Evolutionary conservation across 2,797 vertebrate species (phyloP).

Genomic region (Sebastes diploproa): DNA sequence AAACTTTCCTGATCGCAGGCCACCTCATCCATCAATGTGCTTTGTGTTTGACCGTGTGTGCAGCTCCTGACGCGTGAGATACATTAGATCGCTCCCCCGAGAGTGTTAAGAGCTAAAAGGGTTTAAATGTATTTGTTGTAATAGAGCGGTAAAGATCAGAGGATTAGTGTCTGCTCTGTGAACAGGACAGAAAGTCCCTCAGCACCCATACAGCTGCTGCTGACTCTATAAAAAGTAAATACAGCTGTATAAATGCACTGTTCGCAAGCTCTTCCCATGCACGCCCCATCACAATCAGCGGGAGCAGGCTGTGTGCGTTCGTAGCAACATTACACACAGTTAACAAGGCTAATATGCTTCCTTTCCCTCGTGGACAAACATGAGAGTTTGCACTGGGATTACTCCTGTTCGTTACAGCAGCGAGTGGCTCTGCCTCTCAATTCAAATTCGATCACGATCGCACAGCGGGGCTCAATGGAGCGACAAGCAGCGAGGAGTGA

Average conservation of each 20-base stretch:
- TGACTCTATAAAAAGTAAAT: constrained; percentile 54
- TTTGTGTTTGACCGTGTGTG: background rate
- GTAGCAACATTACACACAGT: constrained; percentile 24
- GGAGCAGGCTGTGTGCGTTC: constrained; percentile 19
- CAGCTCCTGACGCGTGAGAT: constrained; percentile 22
- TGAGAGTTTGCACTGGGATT: constrained; percentile 19
- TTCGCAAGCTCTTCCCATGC: constrained; percentile 20
- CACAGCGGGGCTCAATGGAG: constrained; percentile 35
- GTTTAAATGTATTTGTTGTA: constrained; percentile 61
- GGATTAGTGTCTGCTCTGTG: constrained; percentile 49
- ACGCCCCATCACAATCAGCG: constrained; percentile 34
- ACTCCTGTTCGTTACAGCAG: constrained; percentile 2
- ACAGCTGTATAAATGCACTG: constrained; percentile 64
- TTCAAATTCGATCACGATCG: constrained; percentile 64
- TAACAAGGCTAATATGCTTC: constrained; percentile 38
- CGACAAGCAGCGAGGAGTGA: constrained; percentile 38
- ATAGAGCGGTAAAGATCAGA: constrained; percentile 57
- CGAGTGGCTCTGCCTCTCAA: constrained; percentile 1
- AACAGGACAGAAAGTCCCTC: constrained; percentile 38
- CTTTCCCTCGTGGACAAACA: constrained; percentile 28
- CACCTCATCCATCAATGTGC: constrained; percentile 3
- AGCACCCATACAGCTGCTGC: constrained; percentile 42
- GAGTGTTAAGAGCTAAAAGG: constrained; percentile 36
- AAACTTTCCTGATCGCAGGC: background rate
- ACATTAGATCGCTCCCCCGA: constrained; percentile 29